Base-by-base conservation (phyloP, 1,140 invertebrate genomes). In the Ips typographus region DNA sequence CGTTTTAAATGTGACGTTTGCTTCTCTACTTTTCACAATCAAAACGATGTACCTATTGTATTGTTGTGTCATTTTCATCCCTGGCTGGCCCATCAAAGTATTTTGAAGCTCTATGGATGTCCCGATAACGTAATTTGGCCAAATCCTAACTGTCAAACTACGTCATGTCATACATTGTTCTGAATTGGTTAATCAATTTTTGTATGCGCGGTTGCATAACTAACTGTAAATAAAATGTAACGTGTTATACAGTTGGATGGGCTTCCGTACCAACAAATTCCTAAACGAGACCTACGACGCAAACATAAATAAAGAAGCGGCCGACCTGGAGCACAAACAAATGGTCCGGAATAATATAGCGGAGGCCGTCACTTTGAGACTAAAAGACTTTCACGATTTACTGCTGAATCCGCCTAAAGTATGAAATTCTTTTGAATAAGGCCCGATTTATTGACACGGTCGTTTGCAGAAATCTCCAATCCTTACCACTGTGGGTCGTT, bases 361-460 rank as follows among this genome's bases (percentile, higher is more conserved):
- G 65, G 81, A 82, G 72, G 87, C 90, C 52, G 87, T 90, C 68
- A 81, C 86, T 74, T 87, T 88, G 71, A 85, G 87, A 73, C 79
- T 94, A 71, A 85, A 88, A 78, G 85, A 89, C 77, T 88, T 94
- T 77, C 88, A 91, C 77, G 80, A 87, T 74, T 76, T 94, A 57
- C 80, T 94, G 7, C 68, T 88, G 43, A 85, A 92, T 75, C 91
- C 92, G 72, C 91, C 91, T 77, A 83, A 86, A 80, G 91, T 92
- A 81, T 82, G 78, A 78, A 22, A 42, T 55, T 55, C 5, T 41
- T 22, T 22, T 22, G 22, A 22, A 22, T 22, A 22, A 22, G 22
- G 22, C 22, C 22, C 22, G 22, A 22, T 22, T 47, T 47, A 47
- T 6, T 47, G n/a, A 47, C n/a, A 6, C 44, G 22, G 22, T 67